Base-by-base conservation (phyloP, 1,140 invertebrate genomes). In the Polypedilum vanderplanki region DNA sequence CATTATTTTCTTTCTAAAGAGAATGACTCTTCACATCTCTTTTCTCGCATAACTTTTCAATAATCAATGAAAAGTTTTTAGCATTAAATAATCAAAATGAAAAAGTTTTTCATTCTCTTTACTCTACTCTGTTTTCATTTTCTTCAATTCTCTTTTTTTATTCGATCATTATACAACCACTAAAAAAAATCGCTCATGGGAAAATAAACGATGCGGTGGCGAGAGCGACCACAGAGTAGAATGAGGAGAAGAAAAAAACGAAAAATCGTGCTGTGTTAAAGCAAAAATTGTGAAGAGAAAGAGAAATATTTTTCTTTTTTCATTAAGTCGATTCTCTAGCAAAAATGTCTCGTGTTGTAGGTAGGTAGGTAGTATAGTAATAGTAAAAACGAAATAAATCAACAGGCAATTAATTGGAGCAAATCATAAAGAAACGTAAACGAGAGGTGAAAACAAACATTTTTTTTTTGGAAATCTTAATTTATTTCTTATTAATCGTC, bases 341-440 rank as follows among this genome's bases (percentile, higher is more conserved):
- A 15, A 57, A 57, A 57, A 57, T 57, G 46, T 57, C 46, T 57
- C 46, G 46, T 57, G 12, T 5, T 33, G 24, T 33, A 33, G 24
- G 5, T 33, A 33, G 15, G 46, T n/a, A 57, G 5, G 5, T 3
- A 33, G 5, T 33, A 33, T 33, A 57, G n/a, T 57, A 57, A 57
- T 57, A n/a, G 46, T n/a, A n/a, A n/a, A 57, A 57, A 57, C n/a
- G 46, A 57, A 57, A 57, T n/a, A 57, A 57, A 57, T 57, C 46
- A 57, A 57, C 46, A 57, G 46, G 46, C 46, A 57, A 57, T 57
- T 57, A 70, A 70, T 18, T 22, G 65, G 17, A 22, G 18, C 65
- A 70, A 70, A 70, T 70, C 7, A 70, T 70, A 70, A 70, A 70
- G 20, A 18, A 70, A 70, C 17, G 24, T 33, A 33, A 33, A 33